Base-by-base conservation (phyloP, 2,797 vertebrate genomes). In the Ibycter americanus region DNA sequence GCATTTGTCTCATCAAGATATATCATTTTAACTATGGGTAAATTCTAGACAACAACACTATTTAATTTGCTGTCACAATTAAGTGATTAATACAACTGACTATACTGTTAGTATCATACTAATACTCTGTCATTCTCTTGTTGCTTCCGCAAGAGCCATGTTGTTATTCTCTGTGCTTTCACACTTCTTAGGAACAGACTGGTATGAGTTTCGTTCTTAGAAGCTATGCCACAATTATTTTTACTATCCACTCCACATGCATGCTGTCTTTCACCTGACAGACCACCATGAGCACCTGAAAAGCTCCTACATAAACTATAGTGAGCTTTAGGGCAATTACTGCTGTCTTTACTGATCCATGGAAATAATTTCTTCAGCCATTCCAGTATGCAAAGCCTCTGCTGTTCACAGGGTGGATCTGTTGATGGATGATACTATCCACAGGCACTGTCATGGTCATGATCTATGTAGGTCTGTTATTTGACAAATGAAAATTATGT, bases 401-500 rank as follows among this genome's bases (percentile, higher is more conserved):
- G 96, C 89, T 87, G 79, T 71, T 92, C 49, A 16, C 91, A 81
- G 91, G 59, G 87, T 62, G 72, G 84, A 81, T 88, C 78, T 86
- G 71, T 44, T 97, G 95, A 97, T 94, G 96, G 95, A 97, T 96
- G 94, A 87, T 20, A 71, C 68, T 92, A 86, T 96, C 79, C 96
- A 91, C 89, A 51, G 87, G 82, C 9, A 0, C 91, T 86, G 92
- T 89, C 94, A 92, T 9, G 61, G 79, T 15, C 68, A n/a, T 93
- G 91, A 95, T 96, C 96, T 94, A 92, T 95, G 94, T 26, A 77
- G 46, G 76, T 84, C 76, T 95, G 94, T 93, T 94, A 92, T 77
- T 86, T 93, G 95, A 96, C 94, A 94, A 95, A 94, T 67, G 92
- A 95, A 96, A 95, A 96, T 96, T 89, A 95, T 83, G 92, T 96